These are phyloP conservation scores for Icerya purchasi DNA, from an alignment of 2,888 invertebrate species.

Conservation along the genomic window DNA sequence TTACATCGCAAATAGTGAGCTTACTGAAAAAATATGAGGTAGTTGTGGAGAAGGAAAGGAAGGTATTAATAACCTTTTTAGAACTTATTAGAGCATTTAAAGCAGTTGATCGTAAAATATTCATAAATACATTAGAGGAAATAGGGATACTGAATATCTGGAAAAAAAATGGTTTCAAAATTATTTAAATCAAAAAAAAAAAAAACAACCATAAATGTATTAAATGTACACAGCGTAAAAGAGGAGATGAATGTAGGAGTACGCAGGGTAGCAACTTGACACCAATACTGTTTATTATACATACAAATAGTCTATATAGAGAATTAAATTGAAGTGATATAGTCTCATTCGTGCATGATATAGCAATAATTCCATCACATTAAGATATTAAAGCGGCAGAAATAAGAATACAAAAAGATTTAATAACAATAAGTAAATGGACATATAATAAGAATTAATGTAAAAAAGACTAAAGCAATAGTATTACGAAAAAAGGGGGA, in stretches of 20 bases:
- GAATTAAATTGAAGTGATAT: not conserved
- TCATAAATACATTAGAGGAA: not conserved
- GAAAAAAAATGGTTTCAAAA: not conserved
- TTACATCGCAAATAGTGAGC: not conserved
- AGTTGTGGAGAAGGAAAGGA: not conserved
- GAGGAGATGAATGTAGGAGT: too few relatives aligned
- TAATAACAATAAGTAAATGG: not conserved
- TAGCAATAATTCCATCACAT: not conserved
- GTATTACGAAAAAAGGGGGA: not conserved
- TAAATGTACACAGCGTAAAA: not conserved
- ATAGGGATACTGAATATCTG: not conserved
- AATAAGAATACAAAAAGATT: not conserved
- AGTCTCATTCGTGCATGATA: too few relatives aligned
- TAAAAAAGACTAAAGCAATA: not conserved
- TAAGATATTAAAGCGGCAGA: not conserved
- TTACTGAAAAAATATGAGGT: not conserved
- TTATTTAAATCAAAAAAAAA: not conserved
- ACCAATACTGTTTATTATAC: not conserved
- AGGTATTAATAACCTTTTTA: not conserved
- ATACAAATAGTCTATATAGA: not conserved
- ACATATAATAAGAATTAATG: not conserved
- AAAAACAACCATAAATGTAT: not conserved
- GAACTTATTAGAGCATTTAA: not conserved
- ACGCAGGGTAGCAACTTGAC: not conserved
- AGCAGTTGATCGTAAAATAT: not conserved